Evolutionary conservation across 2,113 vertebrate species (phyloP).

Genomic region (Craseonycteris thonglongyai): DNA sequence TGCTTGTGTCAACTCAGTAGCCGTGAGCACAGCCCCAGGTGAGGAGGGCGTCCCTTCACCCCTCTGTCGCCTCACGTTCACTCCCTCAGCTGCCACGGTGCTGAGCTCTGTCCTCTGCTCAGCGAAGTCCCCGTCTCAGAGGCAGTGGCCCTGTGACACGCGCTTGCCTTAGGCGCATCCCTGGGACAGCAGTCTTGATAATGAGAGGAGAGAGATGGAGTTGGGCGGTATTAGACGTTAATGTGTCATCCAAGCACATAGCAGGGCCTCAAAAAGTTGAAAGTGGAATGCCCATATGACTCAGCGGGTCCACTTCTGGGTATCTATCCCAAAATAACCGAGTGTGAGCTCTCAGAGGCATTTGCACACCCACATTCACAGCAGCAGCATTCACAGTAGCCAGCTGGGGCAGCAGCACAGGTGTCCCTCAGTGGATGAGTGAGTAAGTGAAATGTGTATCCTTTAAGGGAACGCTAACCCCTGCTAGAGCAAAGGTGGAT

Average conservation of each 20-base stretch:
- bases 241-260: not conserved
- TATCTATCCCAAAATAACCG: not conserved
- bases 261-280: not conserved
- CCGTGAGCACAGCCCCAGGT: not conserved
- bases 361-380: not conserved
- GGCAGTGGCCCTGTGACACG: not conserved
- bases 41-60: too few species aligned
- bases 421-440: not conserved
- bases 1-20: not conserved
- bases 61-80: too few species aligned
- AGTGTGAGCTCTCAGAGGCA: not conserved
- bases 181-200: not conserved
- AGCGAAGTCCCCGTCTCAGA: not conserved
- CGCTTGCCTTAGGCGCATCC: too few species aligned
- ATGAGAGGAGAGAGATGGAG: not conserved
- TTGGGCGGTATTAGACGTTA: not conserved
- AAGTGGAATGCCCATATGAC: not conserved
- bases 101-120: not conserved
- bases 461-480: too few species aligned
- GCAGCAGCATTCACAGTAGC: not conserved
- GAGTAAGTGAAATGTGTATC: not conserved
- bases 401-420: not conserved
- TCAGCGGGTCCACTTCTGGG: not conserved
- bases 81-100: not conserved
- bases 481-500: not conserved